Evolutionary conservation across 2,888 invertebrate genomes (phyloP).

Genomic region (Allophyes oxyacanthae): DNA sequence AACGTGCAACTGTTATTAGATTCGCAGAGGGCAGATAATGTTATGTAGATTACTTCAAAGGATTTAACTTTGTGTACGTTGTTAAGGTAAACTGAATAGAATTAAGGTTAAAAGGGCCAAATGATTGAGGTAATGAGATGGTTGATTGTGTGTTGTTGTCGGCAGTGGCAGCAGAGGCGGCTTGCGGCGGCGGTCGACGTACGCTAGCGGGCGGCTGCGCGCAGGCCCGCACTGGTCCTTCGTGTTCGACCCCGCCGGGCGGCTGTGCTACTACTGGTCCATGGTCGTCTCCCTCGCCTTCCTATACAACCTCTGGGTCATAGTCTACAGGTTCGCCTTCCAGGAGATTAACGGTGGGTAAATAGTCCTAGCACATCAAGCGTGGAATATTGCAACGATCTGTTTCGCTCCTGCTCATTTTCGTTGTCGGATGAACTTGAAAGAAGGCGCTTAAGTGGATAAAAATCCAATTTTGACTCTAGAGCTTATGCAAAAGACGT

Average conservation of each 20-base stretch:
- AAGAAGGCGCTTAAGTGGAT: slow-evolving; percentile 67
- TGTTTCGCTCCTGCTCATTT: slow-evolving; percentile 51
- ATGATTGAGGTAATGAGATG: slow-evolving; percentile 41
- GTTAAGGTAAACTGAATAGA: slow-evolving; percentile 33
- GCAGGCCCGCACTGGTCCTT: slow-evolving; percentile 96
- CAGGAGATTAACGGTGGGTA: slow-evolving; percentile 97
- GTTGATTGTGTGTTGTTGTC: slow-evolving; percentile 52
- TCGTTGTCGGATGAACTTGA: slow-evolving; percentile 53
- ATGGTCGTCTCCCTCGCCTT: slow-evolving; percentile 98
- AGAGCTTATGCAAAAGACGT: slow-evolving; percentile 76
- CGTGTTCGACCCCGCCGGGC: slow-evolving; percentile 99
- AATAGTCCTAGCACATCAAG: slow-evolving; percentile 7
- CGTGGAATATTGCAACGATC: slow-evolving; percentile 15
- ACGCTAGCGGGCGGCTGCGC: slow-evolving; percentile 90
- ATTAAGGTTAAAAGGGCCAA: slow-evolving; percentile 44
- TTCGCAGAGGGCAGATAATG: slow-evolving; percentile 39
- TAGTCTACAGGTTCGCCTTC: slow-evolving; percentile 99
- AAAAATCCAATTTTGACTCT: slow-evolving; percentile 76
- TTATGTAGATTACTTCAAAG: slow-evolving; percentile 52
- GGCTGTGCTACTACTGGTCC: slow-evolving; percentile 99
- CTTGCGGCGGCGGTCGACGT: slow-evolving; percentile 89
- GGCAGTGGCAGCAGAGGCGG: slow-evolving; percentile 81
- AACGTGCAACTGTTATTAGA: slow-evolving; percentile 52
- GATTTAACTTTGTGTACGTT: slow-evolving; percentile 45
- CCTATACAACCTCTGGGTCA: slow-evolving; percentile 99